Percentiles rank a stretch among this genome's conserved stretches.
Evolutionary conservation across 2,888 invertebrate species (phyloP).

Genomic region (Aphodius sticticus): DNA sequence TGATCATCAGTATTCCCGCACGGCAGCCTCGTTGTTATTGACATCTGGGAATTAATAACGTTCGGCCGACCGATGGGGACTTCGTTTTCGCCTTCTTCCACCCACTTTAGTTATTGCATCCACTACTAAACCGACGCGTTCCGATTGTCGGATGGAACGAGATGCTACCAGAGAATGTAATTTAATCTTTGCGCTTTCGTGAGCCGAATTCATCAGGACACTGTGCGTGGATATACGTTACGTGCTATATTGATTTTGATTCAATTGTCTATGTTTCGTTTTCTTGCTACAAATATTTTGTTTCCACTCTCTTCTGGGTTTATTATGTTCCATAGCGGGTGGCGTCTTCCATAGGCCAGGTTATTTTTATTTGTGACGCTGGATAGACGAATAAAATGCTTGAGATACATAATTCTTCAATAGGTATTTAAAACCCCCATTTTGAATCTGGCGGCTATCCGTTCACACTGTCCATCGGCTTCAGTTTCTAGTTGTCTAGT

Average conservation of each 20-base stretch:
- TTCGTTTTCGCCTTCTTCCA: constrained; percentile 14
- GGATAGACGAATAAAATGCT: too few species aligned
- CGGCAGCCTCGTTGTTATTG: constrained; percentile 16
- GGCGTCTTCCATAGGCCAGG: too few species aligned
- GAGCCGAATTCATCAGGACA: constrained; percentile 17
- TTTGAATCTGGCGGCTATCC: too few species aligned
- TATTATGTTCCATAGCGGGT: too few species aligned
- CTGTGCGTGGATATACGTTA: neutral
- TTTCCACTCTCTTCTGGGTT: too few species aligned
- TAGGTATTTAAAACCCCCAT: too few species aligned
- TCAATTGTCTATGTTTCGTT: neutral
- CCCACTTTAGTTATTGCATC: constrained; percentile 21
- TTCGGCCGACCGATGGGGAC: constrained; percentile 6
- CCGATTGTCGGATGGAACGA: neutral
- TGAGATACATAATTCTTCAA: too few species aligned
- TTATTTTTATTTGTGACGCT: too few species aligned
- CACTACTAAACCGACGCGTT: neutral
- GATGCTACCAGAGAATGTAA: constrained; percentile 11
- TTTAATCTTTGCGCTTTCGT: constrained; percentile 21
- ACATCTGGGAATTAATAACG: constrained; percentile 27
- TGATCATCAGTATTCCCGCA: constrained; percentile 19
- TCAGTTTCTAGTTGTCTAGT: too few species aligned
- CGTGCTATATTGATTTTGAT: neutral
- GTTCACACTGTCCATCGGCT: too few species aligned
- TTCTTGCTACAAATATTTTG: too few species aligned